Evolutionary conservation across 1,140 invertebrate genomes (phyloP).

Genomic region (Drosophila pruinosa): DNA sequence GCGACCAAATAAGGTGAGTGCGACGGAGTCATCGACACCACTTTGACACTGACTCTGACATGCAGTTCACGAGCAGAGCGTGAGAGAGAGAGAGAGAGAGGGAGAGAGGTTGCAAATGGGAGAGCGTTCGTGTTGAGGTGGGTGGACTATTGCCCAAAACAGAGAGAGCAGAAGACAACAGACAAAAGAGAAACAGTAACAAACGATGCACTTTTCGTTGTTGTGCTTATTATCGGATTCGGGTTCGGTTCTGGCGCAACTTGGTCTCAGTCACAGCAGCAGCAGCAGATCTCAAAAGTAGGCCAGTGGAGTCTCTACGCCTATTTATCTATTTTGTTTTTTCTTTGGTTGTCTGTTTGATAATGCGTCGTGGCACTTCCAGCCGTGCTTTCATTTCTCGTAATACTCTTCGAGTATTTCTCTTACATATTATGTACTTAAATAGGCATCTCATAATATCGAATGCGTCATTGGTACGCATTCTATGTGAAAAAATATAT

Average conservation of each 20-base stretch:
- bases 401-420: not conserved
- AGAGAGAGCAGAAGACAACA: not conserved
- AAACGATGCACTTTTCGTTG: constrained; percentile 8
- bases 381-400: not conserved
- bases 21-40: constrained; percentile 5
- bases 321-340: constrained; percentile 24
- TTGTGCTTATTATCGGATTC: not conserved
- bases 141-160: not conserved
- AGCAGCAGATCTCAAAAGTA: constrained; percentile 17
- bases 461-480: no score
- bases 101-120: not conserved
- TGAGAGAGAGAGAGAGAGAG: not conserved
- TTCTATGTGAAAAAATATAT: no score
- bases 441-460: no score
- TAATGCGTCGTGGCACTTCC: constrained; percentile 14
- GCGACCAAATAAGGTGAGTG: constrained; percentile 1
- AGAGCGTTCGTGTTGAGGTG: not conserved
- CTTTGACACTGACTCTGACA: not conserved
- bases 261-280: not conserved
- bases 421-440: not conserved
- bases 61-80: constrained; percentile 1
- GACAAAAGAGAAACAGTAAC: constrained; percentile 3
- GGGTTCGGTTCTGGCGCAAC: not conserved
- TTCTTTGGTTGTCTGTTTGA: constrained; percentile 1
- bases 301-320: constrained; percentile 24